Evolutionary conservation across 2,888 invertebrate genomes (phyloP), one percentile per base, ranked within the genome.

Genomic region (Drosophila sordidula): DNA sequence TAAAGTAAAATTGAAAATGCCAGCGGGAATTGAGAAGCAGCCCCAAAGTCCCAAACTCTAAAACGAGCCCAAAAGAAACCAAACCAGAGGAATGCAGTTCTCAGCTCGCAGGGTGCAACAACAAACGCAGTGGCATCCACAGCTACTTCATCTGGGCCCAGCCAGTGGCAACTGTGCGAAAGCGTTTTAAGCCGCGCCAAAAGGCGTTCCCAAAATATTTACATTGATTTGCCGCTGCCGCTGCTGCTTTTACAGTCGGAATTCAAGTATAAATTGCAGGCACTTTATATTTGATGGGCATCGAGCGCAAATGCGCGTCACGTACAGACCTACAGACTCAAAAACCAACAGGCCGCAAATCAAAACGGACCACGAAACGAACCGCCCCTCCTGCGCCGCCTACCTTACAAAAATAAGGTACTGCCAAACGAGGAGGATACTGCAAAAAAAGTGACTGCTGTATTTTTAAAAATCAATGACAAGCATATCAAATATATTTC

Each of bases 1-100:
- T 89, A 84, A 89, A 84, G 89, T 84, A 89, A 84, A 89, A 89
- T 84, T 87, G 89, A 89, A 88, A 83, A 88, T 87, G 80, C 87
- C 84, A 70, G 59, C 75, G 80, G 76, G 75, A 69, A 73, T 58
- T 38, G 54, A 55, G 62, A 59, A 66, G 54, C 45, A 72, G 64
- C 61, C 34, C 70, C 47, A 65, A 78, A 79, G 29, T 26, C 66
- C 76, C 74, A 68, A 71, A 68, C 62, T 58, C 74, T 49, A 65
- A 78, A 71, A 55, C 54, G 58, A 38, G 34, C 56, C 67, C 67
- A 66, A 68, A 67, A 58, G 57, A 66, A 67, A 42, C 54, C 46
- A 42, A 55, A 42, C 71, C 82, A 61, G 14, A 12, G 44, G 70
- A 84, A 72, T 86, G 80, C 80, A 80, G 56, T 68, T 62, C 65